Base-by-base conservation (phyloP, 2,113 vertebrate species). In the Rafetus swinhoei region DNA sequence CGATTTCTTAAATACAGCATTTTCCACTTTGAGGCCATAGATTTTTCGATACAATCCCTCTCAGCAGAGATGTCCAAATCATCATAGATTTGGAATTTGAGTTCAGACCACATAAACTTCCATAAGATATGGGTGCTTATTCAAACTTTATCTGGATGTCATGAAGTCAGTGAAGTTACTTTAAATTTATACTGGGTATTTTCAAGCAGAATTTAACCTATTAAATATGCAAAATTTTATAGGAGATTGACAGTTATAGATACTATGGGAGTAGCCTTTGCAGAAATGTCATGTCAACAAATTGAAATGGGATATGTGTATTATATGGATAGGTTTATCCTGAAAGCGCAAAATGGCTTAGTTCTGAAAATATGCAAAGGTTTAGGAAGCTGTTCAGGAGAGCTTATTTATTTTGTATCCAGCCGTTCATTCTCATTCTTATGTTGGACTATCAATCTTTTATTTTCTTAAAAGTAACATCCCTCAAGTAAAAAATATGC, bases 91-190 rank as follows among this genome's bases (percentile, higher is more conserved):
- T 50, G 82, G 82, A 72, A 59, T 3, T 72, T 2, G 3, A 72
- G 69, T 18, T 88, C 3, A 3, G 50, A 4, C 65, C 27, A 54
- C 83, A 1, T 0, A 27, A 9, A 55, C 29, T 4, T 27, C 80
- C 1, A 0, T 13, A 1, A 54, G 1, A 1, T 72, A 21, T 2
- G 3, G 21, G 16, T 35, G 32, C 72, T 50, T 22, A 5, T 0
- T 19, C 19, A 54, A n/a, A 59, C 8, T 5, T 57, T 3, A 3
- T 15, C 4, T 54, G 24, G 8, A 69, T 18, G 29, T 21, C 32
- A 5, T 45, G 45, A 32, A 79, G 45, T 45, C 18, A 6, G 0
- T 0, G 0, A 7, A 13, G 16, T 18, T 2, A 25, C 24, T 69
- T 29, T 39, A 10, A 19, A 4, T 57, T 8, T 13, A 27, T 3